These are phyloP conservation scores for Falco cherrug DNA, from an alignment of 2,797 vertebrate species.

Conservation along the genomic window DNA sequence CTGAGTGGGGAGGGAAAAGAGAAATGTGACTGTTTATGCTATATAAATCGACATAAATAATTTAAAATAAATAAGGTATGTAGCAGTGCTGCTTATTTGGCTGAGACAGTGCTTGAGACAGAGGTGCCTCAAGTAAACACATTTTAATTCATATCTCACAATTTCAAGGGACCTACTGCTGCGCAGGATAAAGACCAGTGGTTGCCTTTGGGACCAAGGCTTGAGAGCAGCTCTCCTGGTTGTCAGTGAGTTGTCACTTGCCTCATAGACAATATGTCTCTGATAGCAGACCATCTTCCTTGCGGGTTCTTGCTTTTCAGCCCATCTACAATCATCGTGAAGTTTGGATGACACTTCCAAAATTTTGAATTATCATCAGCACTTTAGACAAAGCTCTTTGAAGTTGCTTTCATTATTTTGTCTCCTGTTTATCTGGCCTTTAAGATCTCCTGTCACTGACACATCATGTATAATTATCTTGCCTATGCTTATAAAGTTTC, in stretches of 20 bases:
- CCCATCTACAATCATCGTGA: neutral
- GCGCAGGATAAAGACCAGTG: neutral
- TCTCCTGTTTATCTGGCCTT: neutral
- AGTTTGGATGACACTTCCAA: neutral
- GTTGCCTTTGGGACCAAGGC: neutral
- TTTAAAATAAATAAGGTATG: neutral
- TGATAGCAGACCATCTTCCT: neutral
- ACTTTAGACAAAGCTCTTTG: neutral
- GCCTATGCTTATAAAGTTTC: neutral
- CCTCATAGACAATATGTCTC: accelerated
- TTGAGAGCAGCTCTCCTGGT: neutral
- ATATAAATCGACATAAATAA: neutral
- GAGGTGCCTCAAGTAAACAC: neutral
- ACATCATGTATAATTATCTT: neutral
- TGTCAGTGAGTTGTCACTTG: neutral
- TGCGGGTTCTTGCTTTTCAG: neutral
- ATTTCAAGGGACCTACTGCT: neutral
- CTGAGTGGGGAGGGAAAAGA: neutral
- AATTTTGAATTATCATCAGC: neutral
- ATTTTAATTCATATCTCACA: neutral
- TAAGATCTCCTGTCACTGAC: neutral
- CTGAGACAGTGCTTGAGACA: neutral
- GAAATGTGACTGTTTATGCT: neutral
- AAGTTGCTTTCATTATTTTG: neutral
- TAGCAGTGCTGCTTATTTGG: neutral